Evolutionary conservation across 2,888 invertebrate genomes (phyloP).

Genomic region (Drosophila kanekoi): DNA sequence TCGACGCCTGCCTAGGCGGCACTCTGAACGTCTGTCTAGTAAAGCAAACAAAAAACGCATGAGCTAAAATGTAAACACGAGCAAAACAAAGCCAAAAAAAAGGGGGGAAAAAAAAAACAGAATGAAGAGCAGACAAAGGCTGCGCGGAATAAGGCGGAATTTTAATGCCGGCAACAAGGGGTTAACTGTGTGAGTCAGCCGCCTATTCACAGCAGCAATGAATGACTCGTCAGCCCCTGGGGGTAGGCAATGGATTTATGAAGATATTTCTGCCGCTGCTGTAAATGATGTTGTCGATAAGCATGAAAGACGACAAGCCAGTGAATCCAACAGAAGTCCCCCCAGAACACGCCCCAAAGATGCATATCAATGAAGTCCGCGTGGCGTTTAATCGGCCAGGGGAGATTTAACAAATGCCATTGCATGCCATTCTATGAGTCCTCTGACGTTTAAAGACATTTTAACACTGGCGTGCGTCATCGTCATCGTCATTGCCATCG

Average conservation of each 20-base stretch:
- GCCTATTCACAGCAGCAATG: conserved; percentile 40
- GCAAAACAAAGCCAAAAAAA: conserved; percentile 10
- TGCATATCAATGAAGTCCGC: conserved; percentile 65
- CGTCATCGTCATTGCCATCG: conserved; percentile 11
- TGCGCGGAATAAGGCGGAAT: conserved; percentile 11
- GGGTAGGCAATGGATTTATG: conserved; percentile 47
- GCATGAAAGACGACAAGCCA: conserved; percentile 64
- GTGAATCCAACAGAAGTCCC: conserved; percentile 32
- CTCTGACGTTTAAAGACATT: conserved; percentile 55
- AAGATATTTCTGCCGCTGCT: conserved; percentile 62
- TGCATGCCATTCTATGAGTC: conserved; percentile 35
- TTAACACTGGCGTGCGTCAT: conserved; percentile 69
- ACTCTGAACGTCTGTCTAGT: conserved; percentile 45
- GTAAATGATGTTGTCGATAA: conserved; percentile 69
- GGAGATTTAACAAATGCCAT: conserved; percentile 38
- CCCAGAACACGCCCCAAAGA: conserved; percentile 4
- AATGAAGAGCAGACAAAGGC: conserved; percentile 22
- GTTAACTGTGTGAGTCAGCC: conserved; percentile 72
- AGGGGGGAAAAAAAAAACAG: neutral
- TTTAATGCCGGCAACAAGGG: conserved; percentile 60
- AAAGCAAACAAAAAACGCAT: conserved; percentile 35
- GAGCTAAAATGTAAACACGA: conserved; percentile 33
- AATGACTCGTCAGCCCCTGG: conserved; percentile 34
- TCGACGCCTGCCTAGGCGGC: conserved; percentile 3
- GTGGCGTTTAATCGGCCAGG: conserved; percentile 14